phyloP scores from a whole-genome alignment of 2,888 invertebrate genomes.

The Cephus pulcher region DNA sequence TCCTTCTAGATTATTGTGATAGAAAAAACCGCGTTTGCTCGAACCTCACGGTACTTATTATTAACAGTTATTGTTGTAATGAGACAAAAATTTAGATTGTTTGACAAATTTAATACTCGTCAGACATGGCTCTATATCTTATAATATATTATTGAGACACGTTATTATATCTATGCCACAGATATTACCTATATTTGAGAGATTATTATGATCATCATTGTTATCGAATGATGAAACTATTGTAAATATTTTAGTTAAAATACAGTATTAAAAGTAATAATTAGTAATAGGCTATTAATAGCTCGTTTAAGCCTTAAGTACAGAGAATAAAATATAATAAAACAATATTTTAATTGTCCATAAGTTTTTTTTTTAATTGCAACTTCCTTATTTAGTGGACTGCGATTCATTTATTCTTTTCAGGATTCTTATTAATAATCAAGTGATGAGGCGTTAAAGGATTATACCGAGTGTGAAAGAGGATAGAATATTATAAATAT shows the following conservation, averaged over 20 bases:
- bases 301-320: constrained; percentile 54
- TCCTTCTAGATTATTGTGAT: constrained; percentile 56
- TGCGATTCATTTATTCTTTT: neutral
- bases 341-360: constrained; percentile 54
- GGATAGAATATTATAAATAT: neutral
- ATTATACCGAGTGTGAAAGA: neutral
- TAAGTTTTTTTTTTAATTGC: constrained; percentile 21
- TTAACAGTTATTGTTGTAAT: constrained; percentile 7
- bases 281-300: constrained; percentile 53
- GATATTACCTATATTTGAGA: constrained; percentile 53
- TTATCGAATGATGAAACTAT: constrained; percentile 47
- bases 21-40: constrained; percentile 33
- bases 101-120: constrained; percentile 16
- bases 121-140: constrained; percentile 24
- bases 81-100: neutral
- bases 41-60: constrained; percentile 23
- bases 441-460: neutral
- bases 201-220: constrained; percentile 52
- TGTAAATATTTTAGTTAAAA: constrained; percentile 63
- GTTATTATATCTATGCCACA: constrained; percentile 38
- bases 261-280: constrained; percentile 65
- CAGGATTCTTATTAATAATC: neutral
- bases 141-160: constrained; percentile 29
- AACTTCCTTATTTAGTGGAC: neutral
- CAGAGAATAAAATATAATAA: constrained; percentile 49